A percentile compares a stretch with the other conserved stretches of the same genome.
These are phyloP conservation scores for Bradypodion ventrale DNA, from an alignment of 2,797 vertebrate genomes.

Conservation along the genomic window DNA sequence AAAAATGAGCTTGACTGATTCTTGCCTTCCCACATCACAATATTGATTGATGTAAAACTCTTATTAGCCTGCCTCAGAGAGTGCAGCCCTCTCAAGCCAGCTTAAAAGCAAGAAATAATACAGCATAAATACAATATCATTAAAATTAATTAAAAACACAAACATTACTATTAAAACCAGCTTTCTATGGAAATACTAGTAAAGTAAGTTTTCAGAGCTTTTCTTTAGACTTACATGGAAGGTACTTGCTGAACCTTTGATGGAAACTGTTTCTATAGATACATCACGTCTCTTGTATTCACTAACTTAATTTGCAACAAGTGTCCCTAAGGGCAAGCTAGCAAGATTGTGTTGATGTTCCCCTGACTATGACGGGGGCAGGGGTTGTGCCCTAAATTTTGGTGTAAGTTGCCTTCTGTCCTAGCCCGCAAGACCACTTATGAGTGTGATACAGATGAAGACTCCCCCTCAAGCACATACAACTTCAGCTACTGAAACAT, in stretches of 20 bases:
- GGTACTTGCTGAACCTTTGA: not conserved
- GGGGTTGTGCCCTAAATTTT: too few species aligned
- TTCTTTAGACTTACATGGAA: not conserved
- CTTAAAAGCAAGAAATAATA: not conserved
- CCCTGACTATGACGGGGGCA: too few species aligned
- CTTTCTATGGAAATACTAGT: not conserved
- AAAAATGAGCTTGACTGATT: not conserved
- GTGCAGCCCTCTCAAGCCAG: not conserved
- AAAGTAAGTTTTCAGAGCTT: not conserved
- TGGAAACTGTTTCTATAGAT: not conserved
- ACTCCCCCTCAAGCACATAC: too few species aligned
- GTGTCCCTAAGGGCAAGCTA: not conserved
- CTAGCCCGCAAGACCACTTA: too few species aligned
- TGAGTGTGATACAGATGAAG: too few species aligned
- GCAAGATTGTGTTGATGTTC: not conserved
- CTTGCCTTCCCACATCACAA: not conserved
- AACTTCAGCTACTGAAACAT: too few species aligned
- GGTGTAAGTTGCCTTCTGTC: too few species aligned
- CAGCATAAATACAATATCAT: not conserved
- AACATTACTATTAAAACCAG: not conserved
- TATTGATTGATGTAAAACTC: not conserved
- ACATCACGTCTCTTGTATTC: not conserved
- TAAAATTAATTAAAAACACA: not conserved
- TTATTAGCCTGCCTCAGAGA: not conserved
- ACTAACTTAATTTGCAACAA: not conserved